Evolutionary conservation across 2,113 vertebrate genomes (phyloP).

Genomic region (Osmerus eperlanus): DNA sequence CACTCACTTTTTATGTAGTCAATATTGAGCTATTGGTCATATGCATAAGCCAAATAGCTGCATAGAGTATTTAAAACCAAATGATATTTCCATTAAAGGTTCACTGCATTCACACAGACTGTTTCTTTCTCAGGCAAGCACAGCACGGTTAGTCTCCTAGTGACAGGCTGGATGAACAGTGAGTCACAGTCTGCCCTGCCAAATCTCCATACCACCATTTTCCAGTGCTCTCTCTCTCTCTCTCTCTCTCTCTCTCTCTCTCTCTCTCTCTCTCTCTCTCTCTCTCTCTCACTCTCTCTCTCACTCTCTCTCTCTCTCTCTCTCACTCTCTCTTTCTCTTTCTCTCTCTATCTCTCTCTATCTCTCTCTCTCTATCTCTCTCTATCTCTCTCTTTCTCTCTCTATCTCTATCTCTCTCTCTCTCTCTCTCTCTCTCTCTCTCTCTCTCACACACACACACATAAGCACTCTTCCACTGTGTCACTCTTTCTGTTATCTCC

Average conservation of each 20-base stretch:
- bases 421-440: not conserved
- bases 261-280: constrained; percentile 28
- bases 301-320: too few relatives aligned
- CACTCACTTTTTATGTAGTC: too few relatives aligned
- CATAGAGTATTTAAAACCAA: not conserved
- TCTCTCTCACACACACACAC: not conserved
- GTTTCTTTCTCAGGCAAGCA: constrained; percentile 32
- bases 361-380: not conserved
- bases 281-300: not conserved
- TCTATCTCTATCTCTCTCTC: not conserved
- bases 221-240: constrained; percentile 35
- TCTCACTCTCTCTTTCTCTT: too few relatives aligned
- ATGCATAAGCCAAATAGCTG: not conserved
- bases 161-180: constrained; percentile 69
- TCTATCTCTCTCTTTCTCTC: too few relatives aligned
- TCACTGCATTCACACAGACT: constrained; percentile 2
- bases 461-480: not conserved
- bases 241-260: constrained; percentile 14
- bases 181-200: constrained; percentile 68
- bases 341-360: too few relatives aligned
- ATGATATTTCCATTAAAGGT: not conserved
- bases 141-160: constrained; percentile 53
- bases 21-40: too few relatives aligned
- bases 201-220: constrained; percentile 70
- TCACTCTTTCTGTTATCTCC: not conserved